These are phyloP conservation scores for Chlorodrepanis virens DNA, from an alignment of 2,113 vertebrate species.

Conservation along the genomic window DNA sequence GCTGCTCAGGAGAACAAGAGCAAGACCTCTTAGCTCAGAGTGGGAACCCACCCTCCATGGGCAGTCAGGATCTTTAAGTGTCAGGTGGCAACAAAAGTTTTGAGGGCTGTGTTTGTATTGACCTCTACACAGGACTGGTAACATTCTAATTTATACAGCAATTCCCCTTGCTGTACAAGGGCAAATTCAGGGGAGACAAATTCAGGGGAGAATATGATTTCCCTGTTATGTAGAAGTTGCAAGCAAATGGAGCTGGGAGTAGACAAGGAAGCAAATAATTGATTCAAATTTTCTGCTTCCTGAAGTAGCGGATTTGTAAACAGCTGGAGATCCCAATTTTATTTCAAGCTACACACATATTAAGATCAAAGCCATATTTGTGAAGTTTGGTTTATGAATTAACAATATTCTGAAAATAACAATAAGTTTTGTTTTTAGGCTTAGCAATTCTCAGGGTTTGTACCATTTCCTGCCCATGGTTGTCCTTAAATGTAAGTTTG, in stretches of 20 bases:
- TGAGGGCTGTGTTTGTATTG: not conserved
- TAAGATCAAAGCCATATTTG: conserved; percentile 8
- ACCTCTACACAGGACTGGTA: fast-evolving
- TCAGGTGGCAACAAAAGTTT: not conserved
- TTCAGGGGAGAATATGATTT: not conserved
- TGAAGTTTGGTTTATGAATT: conserved; percentile 19
- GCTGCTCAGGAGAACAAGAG: not conserved
- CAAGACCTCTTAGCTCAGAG: not conserved
- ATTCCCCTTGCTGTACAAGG: not conserved
- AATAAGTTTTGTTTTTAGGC: not conserved
- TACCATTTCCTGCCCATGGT: not conserved
- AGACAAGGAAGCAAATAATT: not conserved
- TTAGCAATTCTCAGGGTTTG: not conserved
- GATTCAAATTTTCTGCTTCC: not conserved
- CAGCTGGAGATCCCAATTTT: conserved; percentile 15
- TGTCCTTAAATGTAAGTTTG: not conserved
- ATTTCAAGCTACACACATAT: not conserved
- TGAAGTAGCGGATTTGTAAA: conserved; percentile 5
- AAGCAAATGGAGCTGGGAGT: not conserved
- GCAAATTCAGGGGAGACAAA: not conserved
- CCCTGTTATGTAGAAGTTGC: not conserved
- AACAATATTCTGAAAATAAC: not conserved
- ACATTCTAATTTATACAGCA: fast-evolving
- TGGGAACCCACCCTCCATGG: not conserved
- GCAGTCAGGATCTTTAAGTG: not conserved